These are phyloP conservation scores for Neodiprion fabricii DNA, from an alignment of 1,140 invertebrate genomes.

Conservation along the genomic window DNA sequence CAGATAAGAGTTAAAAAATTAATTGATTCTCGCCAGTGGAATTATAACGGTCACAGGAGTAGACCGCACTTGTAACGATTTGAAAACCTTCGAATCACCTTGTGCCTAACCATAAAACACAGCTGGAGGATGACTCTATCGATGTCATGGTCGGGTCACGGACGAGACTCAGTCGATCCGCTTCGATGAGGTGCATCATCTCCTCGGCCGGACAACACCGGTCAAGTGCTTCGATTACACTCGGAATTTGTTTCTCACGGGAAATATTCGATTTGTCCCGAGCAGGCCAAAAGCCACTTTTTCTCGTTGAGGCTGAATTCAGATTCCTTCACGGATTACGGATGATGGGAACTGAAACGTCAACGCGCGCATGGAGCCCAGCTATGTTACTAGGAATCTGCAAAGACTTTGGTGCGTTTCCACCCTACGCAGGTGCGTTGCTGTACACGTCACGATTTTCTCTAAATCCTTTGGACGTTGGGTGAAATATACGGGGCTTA, in stretches of 20 bases:
- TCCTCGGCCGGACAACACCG: background rate
- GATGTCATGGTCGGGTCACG: slow-evolving; percentile 5
- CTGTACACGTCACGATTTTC: too few relatives aligned
- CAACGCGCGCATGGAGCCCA: background rate
- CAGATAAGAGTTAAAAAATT: background rate
- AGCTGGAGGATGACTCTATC: background rate
- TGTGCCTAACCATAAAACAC: background rate
- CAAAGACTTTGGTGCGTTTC: background rate
- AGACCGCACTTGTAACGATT: background rate
- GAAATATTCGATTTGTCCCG: slow-evolving; percentile 7
- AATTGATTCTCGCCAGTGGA: background rate
- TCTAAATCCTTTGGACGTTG: background rate
- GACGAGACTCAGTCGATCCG: slow-evolving; percentile 7
- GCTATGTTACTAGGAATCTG: background rate
- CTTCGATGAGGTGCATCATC: background rate
- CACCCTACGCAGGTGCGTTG: too few relatives aligned
- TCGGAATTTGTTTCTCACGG: slow-evolving; percentile 5
- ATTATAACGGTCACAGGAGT: background rate
- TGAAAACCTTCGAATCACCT: background rate
- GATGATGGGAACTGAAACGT: background rate
- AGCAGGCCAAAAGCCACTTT: background rate
- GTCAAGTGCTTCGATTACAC: background rate
- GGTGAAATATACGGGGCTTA: background rate
- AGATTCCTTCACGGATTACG: slow-evolving; percentile 6
- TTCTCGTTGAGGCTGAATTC: background rate